Base-by-base conservation (phyloP, 1,140 invertebrate genomes). In the Caenorhabditis brenneri region DNA sequence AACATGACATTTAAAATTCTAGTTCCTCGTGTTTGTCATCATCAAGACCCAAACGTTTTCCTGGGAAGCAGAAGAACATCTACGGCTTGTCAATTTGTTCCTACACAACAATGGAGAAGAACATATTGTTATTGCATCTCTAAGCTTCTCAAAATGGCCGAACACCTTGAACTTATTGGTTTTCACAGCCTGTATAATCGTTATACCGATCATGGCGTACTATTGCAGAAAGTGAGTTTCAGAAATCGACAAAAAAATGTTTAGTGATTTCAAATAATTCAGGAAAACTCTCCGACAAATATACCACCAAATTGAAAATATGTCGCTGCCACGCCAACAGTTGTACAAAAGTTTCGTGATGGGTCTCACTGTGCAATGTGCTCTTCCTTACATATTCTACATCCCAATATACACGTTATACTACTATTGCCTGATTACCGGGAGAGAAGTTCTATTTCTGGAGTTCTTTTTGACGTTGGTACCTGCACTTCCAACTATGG, bases 341-440 rank as follows among this genome's bases (percentile, higher is more conserved):
- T n/a, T 65, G 15, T 65, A 65, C 29, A 65, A 65, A 36, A 65
- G 58, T 65, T 65, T 65, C 36, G 22, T 65, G 1, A 65, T 65
- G 58, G 58, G 58, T 19, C 58, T 65, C 15, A 27, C 58, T 0
- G 31, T 65, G 33, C 58, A 65, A 36, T 65, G 58, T 36, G 31
- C 19, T 5, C 31, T 65, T 16, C 58, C 58, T 5, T 65, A 65
- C 7, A 36, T 65, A 27, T 65, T 65, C 58, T 65, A 65, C 29
- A 19, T 65, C 0, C 58, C 58, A 4, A 65, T 65, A 19, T 65
- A 65, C 16, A 65, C 29, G 6, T 31, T 65, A 16, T 65, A 65
- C 29, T 65, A 65, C 16, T 65, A 65, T n/a, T 65, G 58, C 31
- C 24, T 65, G 16, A 16, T 65, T 0, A 65, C 58, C 31, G 58